Evolutionary conservation across 2,888 invertebrate genomes (phyloP), one percentile per base, ranked within the genome.

Genomic region (Disparrhopalites patrizii): DNA sequence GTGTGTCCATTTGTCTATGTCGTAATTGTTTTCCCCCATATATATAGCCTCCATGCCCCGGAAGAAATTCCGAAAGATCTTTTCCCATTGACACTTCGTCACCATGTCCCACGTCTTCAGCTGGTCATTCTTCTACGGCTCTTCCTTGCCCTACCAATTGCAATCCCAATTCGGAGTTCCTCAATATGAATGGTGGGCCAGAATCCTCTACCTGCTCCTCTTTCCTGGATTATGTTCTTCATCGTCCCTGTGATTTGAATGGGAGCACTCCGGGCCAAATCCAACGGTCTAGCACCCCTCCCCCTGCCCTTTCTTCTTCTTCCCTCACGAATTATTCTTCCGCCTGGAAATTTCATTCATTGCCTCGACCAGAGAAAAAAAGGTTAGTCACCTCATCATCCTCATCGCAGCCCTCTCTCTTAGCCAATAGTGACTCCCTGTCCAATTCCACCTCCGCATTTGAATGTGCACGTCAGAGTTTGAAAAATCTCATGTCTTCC

Each of bases 351-450:
- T n/a, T n/a, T n/a, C n/a, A n/a, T n/a, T n/a, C n/a, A n/a, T n/a
- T n/a, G n/a, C n/a, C n/a, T n/a, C n/a, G n/a, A n/a, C n/a, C n/a
- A n/a, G n/a, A n/a, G n/a, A n/a, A n/a, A n/a, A n/a, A n/a, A n/a
- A n/a, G n/a, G n/a, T n/a, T n/a, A n/a, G n/a, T n/a, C n/a, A n/a
- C n/a, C n/a, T n/a, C n/a, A n/a, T n/a, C n/a, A n/a, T n/a, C n/a
- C n/a, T n/a, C 20, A 25, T 27, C 23, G 57, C 33, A 33, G 63
- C 36, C 66, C 61, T 13, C 15, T 55, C n/a, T 58, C 20, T 56
- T 13, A 30, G 43, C 38, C 58, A 40, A 31, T 61, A 62, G 36
- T 65, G 30, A 27, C 70, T 47, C 36, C 36, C 36, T 36, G 8
- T 36, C 36, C 47, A 1, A 43, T 20, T 13, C 43, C 4, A 51